phyloP scores from a whole-genome alignment of 2,113 vertebrate genomes.

The Phaetusa simplex region DNA sequence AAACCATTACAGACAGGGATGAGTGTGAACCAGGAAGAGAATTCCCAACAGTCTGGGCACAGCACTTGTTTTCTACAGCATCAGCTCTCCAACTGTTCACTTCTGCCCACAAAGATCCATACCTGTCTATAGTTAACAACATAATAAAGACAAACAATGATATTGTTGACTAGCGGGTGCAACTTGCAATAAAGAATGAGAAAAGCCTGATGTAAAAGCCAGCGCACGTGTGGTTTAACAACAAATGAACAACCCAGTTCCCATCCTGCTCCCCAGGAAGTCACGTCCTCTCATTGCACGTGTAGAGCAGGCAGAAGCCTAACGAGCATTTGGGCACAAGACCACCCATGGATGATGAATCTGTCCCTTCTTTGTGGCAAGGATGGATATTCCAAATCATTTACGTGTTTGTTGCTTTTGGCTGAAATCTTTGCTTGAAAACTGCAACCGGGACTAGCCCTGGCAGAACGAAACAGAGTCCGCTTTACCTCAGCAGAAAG shows the following conservation, averaged over 20 bases:
- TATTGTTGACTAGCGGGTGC: neutral
- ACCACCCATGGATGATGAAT: neutral
- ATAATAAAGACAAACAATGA: neutral
- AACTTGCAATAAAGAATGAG: neutral
- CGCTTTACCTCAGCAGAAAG: slow-evolving; percentile 30
- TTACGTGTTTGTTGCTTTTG: neutral
- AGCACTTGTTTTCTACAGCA: neutral
- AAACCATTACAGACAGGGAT: neutral
- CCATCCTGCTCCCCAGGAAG: neutral
- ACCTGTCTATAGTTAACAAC: neutral
- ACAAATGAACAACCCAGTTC: neutral
- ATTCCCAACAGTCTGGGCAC: neutral
- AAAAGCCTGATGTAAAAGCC: neutral
- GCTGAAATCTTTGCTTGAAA: neutral
- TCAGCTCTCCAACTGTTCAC: neutral
- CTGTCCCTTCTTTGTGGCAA: neutral
- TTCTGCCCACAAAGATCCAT: neutral
- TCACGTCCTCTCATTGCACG: fast-evolving
- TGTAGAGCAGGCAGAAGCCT: neutral
- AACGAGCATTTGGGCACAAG: neutral
- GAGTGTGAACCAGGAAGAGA: neutral
- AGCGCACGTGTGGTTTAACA: neutral
- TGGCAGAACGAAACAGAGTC: neutral
- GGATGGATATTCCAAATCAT: neutral
- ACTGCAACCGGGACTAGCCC: neutral